Evolutionary conservation across 2,113 vertebrate species (phyloP).

Genomic region (Caranx melampygus): DNA sequence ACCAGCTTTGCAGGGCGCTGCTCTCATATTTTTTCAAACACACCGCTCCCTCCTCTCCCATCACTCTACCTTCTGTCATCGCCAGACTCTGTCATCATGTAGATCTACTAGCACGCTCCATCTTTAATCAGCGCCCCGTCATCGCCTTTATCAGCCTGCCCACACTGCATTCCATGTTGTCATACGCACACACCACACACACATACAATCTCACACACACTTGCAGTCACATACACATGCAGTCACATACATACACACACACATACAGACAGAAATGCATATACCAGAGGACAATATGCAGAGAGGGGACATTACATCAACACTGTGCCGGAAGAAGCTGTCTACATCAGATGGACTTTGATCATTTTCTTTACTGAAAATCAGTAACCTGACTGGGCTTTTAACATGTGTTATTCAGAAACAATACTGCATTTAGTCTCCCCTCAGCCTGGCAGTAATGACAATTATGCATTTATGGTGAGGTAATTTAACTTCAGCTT

Average conservation of each 20-base stretch:
- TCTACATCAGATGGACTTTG: constrained; percentile 41
- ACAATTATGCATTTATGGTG: background rate
- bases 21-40: constrained; percentile 51
- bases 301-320: constrained; percentile 43
- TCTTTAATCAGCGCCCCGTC: constrained; percentile 78
- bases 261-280: constrained; percentile 9
- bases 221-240: constrained; percentile 4
- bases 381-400: constrained; percentile 16
- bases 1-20: background rate
- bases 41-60: constrained; percentile 36
- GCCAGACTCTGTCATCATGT: constrained; percentile 74
- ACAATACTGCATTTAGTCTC: background rate
- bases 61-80: constrained; percentile 72
- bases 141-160: constrained; percentile 72
- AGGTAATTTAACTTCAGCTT: background rate
- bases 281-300: constrained; percentile 47
- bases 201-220: background rate
- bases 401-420: constrained; percentile 29
- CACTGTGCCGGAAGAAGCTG: constrained; percentile 14
- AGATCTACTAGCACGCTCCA: constrained; percentile 62
- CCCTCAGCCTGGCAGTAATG: background rate
- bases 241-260: constrained; percentile 5
- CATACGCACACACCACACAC: constrained; percentile 15
- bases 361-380: constrained; percentile 49
- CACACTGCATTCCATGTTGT: constrained; percentile 62